A percentile compares a stretch with the other conserved stretches of the same genome.
Evolutionary conservation across 2,888 invertebrate species (phyloP).

Genomic region (Antheraea assamensis): DNA sequence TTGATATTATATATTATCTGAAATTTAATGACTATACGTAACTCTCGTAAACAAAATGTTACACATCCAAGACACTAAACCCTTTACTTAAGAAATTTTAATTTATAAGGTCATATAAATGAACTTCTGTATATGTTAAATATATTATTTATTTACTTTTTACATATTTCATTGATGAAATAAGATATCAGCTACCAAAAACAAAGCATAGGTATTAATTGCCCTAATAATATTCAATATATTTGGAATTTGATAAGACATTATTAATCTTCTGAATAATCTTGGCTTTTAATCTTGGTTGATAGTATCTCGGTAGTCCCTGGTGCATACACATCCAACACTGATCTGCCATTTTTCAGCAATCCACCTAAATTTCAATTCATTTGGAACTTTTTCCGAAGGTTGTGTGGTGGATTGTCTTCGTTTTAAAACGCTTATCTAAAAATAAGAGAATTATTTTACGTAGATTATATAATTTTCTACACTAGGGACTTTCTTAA

Average conservation of each 20-base stretch:
- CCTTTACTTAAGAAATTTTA: no score
- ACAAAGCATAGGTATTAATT: neutral
- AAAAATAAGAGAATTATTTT: constrained; percentile 34
- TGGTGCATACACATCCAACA: constrained; percentile 60
- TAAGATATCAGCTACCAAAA: neutral
- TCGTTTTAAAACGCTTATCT: constrained; percentile 60
- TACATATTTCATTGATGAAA: neutral
- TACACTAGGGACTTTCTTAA: neutral
- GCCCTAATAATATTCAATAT: neutral
- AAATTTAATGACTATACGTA: no score
- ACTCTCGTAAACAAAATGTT: no score
- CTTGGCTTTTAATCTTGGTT: neutral
- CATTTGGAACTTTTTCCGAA: constrained; percentile 41
- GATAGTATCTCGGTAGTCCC: constrained; percentile 32
- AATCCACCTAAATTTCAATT: constrained; percentile 52
- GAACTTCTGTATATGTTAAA: neutral
- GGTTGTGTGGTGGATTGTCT: constrained; percentile 34
- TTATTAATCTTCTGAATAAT: neutral
- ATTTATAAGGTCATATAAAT: neutral
- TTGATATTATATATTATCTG: no score
- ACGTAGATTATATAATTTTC: neutral
- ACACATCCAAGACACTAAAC: no score
- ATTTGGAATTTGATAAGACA: neutral
- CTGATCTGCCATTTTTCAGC: constrained; percentile 49
- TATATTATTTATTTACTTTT: neutral